Percentiles rank a stretch among this genome's conserved stretches.
These are phyloP conservation scores for Lepisosteus oculatus DNA, from an alignment of 2,113 vertebrate genomes.

Conservation along the genomic window DNA sequence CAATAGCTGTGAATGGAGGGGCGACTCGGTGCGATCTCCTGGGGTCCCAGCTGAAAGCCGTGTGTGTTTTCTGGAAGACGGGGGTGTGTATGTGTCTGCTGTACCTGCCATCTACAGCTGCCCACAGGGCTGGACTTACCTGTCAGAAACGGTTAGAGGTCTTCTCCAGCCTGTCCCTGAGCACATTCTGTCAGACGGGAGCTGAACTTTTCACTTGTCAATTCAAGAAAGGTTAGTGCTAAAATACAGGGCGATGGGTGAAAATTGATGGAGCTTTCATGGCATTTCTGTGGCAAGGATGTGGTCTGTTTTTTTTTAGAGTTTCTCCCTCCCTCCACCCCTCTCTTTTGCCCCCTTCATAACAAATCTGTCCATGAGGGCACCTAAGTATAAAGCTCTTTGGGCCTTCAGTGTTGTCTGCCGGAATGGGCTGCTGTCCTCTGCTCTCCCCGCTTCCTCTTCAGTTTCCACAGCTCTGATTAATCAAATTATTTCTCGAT, in stretches of 20 bases:
- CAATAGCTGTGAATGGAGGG: too few species aligned
- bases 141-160: conserved; percentile 82
- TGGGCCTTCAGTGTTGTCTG: conserved; percentile 27
- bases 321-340: conserved; percentile 18
- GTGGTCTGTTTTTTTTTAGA: conserved; percentile 39
- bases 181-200: conserved; percentile 67
- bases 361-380: conserved; percentile 35
- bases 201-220: conserved; percentile 82
- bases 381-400: conserved; percentile 29
- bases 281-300: conserved; percentile 49
- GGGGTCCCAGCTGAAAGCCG: neutral
- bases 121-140: conserved; percentile 73
- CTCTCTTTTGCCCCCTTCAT: conserved; percentile 26
- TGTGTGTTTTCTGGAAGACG: neutral
- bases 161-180: conserved; percentile 67
- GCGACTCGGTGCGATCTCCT: too few species aligned
- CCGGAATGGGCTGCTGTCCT: conserved; percentile 9
- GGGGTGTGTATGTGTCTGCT: conserved; percentile 51
- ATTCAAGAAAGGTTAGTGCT: conserved; percentile 82
- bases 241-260: conserved; percentile 65
- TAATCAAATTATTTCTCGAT: neutral
- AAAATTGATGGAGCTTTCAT: conserved; percentile 62
- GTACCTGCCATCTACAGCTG: conserved; percentile 42
- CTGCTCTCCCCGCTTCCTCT: neutral
- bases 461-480: conserved; percentile 7